Base-by-base conservation (phyloP, 2,797 vertebrate species). In the Gymnodraco acuticeps region DNA sequence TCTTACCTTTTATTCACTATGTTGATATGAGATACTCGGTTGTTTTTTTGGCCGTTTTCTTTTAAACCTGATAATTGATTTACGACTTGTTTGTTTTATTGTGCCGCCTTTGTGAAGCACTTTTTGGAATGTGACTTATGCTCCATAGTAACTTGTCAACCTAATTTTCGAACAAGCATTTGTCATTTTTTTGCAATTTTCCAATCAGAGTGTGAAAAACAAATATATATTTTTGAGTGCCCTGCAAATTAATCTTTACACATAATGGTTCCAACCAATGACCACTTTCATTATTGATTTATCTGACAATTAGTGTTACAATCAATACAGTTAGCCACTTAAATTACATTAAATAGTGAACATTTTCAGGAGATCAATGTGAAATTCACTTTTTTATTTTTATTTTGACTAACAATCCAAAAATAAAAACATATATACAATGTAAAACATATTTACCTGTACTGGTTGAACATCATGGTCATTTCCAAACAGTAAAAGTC, bases 391-490 rank as follows among this genome's bases (percentile, higher is more conserved):
- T 11, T 13, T 23, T 50, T 66, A 42, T 15, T 56, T 33, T 48
- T 14, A 53, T 5, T 27, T 27, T 27, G 27, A 27, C 33, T 38
- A 38, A 38, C 33, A 38, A 38, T 38, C 33, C 33, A 38, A 38
- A 38, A 9, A 6, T 38, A 9, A 2, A 38, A 9, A 38, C 9
- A 9, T 0, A 38, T 27, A 48, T 3, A 16, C 17, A 23, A 14
- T 52, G 5, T 53, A 23, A 54, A 46, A 54, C 6, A 12, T 43
- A 78, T 75, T 55, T n/a, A 45, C 42, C 19, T 45, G 11, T 63
- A 20, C 69, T 64, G 45, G 47, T 27, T 62, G 64, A 70, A 20
- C 67, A 65, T 70, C n/a, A 61, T 80, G 20, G 54, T 80, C 20
- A 54, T 83, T 78, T 73, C 53, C 46, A 54, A 61, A 68, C 13